Evolutionary conservation across 2,888 invertebrate genomes (phyloP).

Genomic region (Drosophila quinaria): DNA sequence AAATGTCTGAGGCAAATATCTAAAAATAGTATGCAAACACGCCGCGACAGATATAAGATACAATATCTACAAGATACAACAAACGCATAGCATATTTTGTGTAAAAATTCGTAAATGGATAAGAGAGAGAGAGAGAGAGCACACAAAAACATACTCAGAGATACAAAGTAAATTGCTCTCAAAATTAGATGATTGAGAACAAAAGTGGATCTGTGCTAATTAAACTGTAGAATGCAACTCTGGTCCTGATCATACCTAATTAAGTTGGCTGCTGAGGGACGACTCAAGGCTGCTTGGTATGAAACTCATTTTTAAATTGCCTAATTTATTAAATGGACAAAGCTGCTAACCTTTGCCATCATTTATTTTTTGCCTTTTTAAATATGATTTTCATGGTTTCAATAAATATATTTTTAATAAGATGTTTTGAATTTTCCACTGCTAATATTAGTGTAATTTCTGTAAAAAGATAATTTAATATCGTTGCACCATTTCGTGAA

Average conservation of each 20-base stretch:
- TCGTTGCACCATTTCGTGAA: background rate
- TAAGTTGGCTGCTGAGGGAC: background rate
- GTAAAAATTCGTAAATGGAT: conserved; percentile 33
- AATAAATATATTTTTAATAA: background rate
- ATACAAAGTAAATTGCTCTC: background rate
- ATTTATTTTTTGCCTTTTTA: too few species aligned
- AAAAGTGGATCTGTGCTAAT: background rate
- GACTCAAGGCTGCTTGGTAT: background rate
- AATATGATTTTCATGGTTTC: background rate
- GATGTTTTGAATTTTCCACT: too few species aligned
- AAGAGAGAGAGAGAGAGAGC: background rate
- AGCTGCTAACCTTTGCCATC: too few species aligned
- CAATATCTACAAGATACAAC: conserved; percentile 33
- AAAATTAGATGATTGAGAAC: background rate
- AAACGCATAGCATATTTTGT: conserved; percentile 6
- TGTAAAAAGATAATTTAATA: background rate
- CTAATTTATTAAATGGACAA: too few species aligned
- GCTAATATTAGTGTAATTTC: too few species aligned
- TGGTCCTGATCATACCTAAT: background rate
- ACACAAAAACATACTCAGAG: background rate
- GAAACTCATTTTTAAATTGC: background rate
- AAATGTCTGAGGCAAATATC: conserved; percentile 62
- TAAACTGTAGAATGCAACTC: background rate
- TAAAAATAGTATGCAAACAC: conserved; percentile 59
- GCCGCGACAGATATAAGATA: conserved; percentile 52